Conservation (phyloP, 2,797 vertebrate species). For the Otus scops region DNA sequence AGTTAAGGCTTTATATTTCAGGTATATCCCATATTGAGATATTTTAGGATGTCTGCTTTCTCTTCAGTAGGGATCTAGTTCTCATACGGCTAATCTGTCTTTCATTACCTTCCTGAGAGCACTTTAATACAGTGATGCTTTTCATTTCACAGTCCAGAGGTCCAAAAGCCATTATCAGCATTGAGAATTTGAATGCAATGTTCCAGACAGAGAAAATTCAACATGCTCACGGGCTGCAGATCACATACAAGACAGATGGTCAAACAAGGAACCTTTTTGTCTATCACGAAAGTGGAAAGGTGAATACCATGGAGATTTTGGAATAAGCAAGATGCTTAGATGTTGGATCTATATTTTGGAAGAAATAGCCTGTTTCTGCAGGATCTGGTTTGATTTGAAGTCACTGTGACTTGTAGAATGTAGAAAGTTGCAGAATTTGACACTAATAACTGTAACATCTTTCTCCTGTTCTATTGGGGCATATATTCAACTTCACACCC, state of each 20-base stretch:
- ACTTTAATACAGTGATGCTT: neutral
- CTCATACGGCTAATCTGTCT: neutral
- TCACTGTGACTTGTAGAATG: neutral
- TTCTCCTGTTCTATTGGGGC: neutral
- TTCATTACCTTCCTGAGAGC: neutral
- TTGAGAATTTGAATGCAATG: constrained; percentile 88
- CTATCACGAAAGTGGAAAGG: constrained; percentile 87
- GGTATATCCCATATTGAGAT: neutral
- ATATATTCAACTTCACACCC: neutral
- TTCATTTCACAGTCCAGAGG: constrained; percentile 77
- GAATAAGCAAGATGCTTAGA: neutral
- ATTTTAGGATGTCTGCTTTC: neutral
- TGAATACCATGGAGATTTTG: constrained; percentile 37
- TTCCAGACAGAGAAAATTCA: constrained; percentile 91
- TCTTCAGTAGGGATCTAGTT: neutral
- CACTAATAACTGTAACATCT: neutral
- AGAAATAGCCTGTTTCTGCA: neutral
- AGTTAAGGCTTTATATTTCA: neutral
- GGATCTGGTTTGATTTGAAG: neutral
- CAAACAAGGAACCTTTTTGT: constrained; percentile 88
- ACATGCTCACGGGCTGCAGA: constrained; percentile 87
- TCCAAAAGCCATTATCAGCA: constrained; percentile 85
- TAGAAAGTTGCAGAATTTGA: neutral
- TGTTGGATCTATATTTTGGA: neutral
- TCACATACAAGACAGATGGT: constrained; percentile 80